Evolutionary conservation across 2,113 vertebrate species (phyloP).

Genomic region (Arothron firmamentum): DNA sequence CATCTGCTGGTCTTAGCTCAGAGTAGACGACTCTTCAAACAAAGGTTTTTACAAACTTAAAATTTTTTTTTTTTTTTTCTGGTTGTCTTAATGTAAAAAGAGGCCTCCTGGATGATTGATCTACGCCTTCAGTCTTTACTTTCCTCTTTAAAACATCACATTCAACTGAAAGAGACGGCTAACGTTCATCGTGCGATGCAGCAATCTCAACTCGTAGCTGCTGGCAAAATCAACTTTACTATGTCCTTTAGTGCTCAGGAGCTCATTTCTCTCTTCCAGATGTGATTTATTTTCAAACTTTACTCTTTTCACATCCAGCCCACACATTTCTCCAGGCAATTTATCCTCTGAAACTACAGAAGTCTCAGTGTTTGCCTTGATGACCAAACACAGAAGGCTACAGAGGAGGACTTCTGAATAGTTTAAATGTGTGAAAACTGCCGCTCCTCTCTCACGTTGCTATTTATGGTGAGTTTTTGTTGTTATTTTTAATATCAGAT

Average conservation of each 20-base stretch:
- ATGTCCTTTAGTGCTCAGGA: neutral
- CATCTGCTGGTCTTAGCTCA: neutral
- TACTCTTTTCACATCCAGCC: neutral
- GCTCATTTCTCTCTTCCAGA: neutral
- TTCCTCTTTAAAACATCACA: too few species aligned
- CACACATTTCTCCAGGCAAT: neutral
- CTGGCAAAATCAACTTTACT: conserved; percentile 1
- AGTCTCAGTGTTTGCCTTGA: neutral
- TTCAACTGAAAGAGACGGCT: too few species aligned
- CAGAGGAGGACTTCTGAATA: neutral
- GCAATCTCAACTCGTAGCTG: neutral
- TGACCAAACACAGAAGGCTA: neutral
- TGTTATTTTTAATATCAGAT: too few species aligned
- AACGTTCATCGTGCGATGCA: neutral
- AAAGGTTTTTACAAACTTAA: neutral
- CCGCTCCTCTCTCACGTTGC: neutral
- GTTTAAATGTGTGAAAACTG: neutral
- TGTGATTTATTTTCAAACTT: neutral
- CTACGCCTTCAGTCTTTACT: too few species aligned
- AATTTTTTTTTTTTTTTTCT: neutral
- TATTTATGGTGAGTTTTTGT: too few species aligned
- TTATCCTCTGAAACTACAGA: neutral
- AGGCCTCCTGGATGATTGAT: too few species aligned
- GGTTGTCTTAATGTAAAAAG: too few species aligned
- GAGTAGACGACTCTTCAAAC: neutral